Base-by-base conservation (phyloP, 2,113 vertebrate species). In the Mobula birostris region DNA sequence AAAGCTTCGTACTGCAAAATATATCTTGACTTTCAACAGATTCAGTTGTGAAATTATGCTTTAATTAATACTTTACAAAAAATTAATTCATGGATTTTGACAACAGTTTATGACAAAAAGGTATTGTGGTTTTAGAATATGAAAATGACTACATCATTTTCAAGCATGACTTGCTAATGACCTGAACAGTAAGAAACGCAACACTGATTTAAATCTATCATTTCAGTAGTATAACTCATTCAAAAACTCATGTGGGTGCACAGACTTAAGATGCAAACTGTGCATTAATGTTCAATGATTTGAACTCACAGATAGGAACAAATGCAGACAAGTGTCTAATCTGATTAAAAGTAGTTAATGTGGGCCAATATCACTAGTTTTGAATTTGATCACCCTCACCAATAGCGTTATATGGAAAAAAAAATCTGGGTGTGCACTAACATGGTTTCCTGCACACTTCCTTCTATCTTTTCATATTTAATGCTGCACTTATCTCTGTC, bases 191-290 rank as follows among this genome's bases (percentile, higher is more conserved):
- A 56, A 93, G 91, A 40, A 93, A 76, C 48, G 24, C 40, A 94
- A 95, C 96, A 96, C 94, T 95, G 96, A 95, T 96, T 96, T 96
- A 95, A 95, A 95, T 95, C 95, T 95, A 95, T 88, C 88, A 94
- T 95, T 83, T 94, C 70, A 94, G 12, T 78, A 72, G 72, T 7
- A 85, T 85, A 95, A 0, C 15, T 96, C 94, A 96, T 95, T 95
- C 94, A 94, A 95, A 94, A 94, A 95, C 58, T 94, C 94, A 94
- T 0, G 95, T 96, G 94, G 96, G 95, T 95, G 96, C 94, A 95
- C 94, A 17, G 94, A 94, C 95, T 95, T 94, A 94, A 94, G 76
- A 56, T n/a, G 70, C 9, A 66, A 0, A 0, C 79, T 95, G 19
- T 11, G 68, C 36, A 74, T 95, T 61, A 94, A 96, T 94, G 90